phyloP scores from a whole-genome alignment of 35 echinoderm and acorn worm species.

The Heliocidaris erythrogramma region DNA sequence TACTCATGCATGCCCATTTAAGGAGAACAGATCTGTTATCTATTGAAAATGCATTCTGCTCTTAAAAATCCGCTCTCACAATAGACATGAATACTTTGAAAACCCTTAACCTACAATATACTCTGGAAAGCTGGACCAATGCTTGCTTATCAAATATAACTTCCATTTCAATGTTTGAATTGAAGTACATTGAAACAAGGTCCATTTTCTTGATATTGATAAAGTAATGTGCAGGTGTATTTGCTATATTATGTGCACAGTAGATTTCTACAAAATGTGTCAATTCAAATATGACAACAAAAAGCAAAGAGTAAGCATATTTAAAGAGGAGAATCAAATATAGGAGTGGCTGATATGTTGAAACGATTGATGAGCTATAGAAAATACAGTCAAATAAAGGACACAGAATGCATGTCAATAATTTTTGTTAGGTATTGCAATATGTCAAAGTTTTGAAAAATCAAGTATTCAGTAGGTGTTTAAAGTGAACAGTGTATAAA shows the following conservation, averaged over 20 bases:
- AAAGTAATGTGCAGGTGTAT: neutral
- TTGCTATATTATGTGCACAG: neutral
- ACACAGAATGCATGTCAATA: neutral
- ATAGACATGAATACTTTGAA: neutral
- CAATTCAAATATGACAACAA: neutral
- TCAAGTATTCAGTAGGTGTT: no score
- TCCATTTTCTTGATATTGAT: neutral
- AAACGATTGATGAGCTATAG: neutral
- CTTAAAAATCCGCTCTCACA: neutral
- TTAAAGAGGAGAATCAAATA: neutral
- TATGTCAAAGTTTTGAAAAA: no score
- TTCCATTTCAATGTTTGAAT: no score
- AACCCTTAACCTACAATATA: neutral
- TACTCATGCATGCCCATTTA: neutral
- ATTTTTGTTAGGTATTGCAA: no score
- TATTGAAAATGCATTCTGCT: neutral
- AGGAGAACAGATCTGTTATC: neutral
- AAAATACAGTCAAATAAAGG: neutral
- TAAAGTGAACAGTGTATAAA: no score
- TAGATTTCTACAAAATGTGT: constrained; percentile 2
- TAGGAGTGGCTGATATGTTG: neutral
- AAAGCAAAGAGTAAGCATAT: neutral
- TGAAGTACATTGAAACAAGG: neutral
- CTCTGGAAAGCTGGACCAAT: neutral
- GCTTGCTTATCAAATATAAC: neutral